Evolutionary conservation across 2,888 invertebrate genomes (phyloP), one percentile per base, ranked within the genome.

Genomic region (Brenthis ino): DNA sequence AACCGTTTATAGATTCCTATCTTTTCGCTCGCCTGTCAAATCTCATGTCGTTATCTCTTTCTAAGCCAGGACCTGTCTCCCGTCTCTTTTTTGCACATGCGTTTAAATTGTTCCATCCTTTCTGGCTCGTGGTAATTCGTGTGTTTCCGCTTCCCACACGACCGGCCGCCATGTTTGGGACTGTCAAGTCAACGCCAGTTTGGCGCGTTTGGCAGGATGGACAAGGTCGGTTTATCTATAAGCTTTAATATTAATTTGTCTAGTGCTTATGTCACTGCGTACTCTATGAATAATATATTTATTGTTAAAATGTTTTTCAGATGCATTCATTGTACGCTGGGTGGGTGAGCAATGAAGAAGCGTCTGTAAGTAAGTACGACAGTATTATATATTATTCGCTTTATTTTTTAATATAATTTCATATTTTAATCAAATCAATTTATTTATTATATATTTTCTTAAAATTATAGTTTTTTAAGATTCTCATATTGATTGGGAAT

Each of bases 91-190:
- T 87, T 84, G 84, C 91, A 82, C 87, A 80, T 73, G 83, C 81
- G 77, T 74, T 78, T 79, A 76, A 82, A 87, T 86, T 83, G 82
- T 85, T 85, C 85, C 86, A 86, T 89, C 88, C 90, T 87, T 85
- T 90, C 86, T 85, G 86, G 80, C 85, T 92, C 91, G 92, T 88
- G 82, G 78, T 86, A 86, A 84, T 86, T 93, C 92, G 93, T 90
- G 87, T 87, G 84, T 91, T 91, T 92, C 92, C 93, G 90, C 89
- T 89, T 91, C 88, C 89, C 86, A 89, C 88, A 88, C 90, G 91
- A 87, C 79, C 77, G 85, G 87, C 89, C 80, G 93, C 93, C 93
- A 93, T 93, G 87, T 92, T 93, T 92, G 88, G 91, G 89, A 88
- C 89, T 91, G 90, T 90, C 91, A 91, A 89, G 84, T 88, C 85